Evolutionary conservation across 1,140 invertebrate species (phyloP), one percentile per base, ranked within the genome.

Genomic region (Chlorops oryzae): DNA sequence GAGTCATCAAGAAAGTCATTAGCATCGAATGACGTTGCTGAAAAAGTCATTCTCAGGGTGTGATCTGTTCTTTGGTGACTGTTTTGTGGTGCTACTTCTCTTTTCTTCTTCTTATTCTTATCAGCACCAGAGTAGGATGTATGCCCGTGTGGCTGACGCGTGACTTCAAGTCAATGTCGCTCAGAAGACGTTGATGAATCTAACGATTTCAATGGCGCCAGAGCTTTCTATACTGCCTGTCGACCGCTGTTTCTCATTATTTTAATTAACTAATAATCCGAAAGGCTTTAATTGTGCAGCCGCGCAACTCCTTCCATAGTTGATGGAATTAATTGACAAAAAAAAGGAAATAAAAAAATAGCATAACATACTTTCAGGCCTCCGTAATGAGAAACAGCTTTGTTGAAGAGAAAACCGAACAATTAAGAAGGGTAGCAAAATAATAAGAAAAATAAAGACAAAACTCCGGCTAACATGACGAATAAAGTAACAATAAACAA

Each of bases 261-360:
- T 57, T 57, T 57, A 57, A 55, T 57, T 55, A 55, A 57, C 56
- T 51, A 55, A 55, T 51, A 57, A 57, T 52, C 46, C 46, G 32
- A 27, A 23, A 44, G 12, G 42, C 42, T 44, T 44, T 23, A 44
- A 44, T 27, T 25, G 22, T n/a, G 35, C 18, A 15, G 35, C 35
- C 15, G n/a, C n/a, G n/a, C n/a, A n/a, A n/a, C n/a, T n/a, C n/a
- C n/a, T n/a, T n/a, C n/a, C n/a, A n/a, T n/a, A n/a, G n/a, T n/a
- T n/a, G n/a, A n/a, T n/a, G n/a, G n/a, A n/a, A n/a, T n/a, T n/a
- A n/a, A n/a, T n/a, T n/a, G n/a, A n/a, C n/a, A n/a, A n/a, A n/a
- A n/a, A n/a, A n/a, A n/a, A n/a, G n/a, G n/a, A n/a, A n/a, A n/a
- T n/a, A n/a, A n/a, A n/a, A n/a, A n/a, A n/a, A n/a, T n/a, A n/a